Evolutionary conservation across 2,797 vertebrate species (phyloP).

Genomic region (Tiaroga cobitis): DNA sequence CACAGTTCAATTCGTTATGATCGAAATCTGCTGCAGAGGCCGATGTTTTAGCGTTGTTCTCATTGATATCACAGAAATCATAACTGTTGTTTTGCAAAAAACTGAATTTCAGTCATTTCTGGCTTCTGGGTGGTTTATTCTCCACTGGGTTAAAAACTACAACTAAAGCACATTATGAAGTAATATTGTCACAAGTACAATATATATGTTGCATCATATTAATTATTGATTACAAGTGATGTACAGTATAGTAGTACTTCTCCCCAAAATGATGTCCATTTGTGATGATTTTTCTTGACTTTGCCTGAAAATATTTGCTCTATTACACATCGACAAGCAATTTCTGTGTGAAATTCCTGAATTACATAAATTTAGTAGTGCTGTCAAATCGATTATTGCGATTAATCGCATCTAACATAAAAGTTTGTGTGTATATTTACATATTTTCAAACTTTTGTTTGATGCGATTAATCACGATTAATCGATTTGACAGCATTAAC

Average conservation of each 20-base stretch:
- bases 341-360: conserved; percentile 38
- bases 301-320: conserved; percentile 49
- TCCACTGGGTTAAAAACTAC: conserved; percentile 6
- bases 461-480: background rate
- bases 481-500: background rate
- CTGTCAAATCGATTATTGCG: background rate
- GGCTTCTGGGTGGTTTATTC: background rate
- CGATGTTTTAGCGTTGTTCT: background rate
- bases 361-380: background rate
- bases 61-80: conserved; percentile 44
- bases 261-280: background rate
- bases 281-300: background rate
- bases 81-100: conserved; percentile 6
- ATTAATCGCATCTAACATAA: background rate
- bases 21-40: background rate
- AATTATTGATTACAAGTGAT: conserved; percentile 17
- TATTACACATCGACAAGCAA: conserved; percentile 33
- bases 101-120: conserved; percentile 18
- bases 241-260: background rate
- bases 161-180: conserved; percentile 52
- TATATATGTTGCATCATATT: conserved; percentile 6
- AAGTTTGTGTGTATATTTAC: background rate
- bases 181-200: conserved; percentile 20
- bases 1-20: background rate
- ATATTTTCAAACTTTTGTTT: background rate